Base-by-base conservation (phyloP, 1,140 invertebrate genomes). In the Drosophila azteca region DNA sequence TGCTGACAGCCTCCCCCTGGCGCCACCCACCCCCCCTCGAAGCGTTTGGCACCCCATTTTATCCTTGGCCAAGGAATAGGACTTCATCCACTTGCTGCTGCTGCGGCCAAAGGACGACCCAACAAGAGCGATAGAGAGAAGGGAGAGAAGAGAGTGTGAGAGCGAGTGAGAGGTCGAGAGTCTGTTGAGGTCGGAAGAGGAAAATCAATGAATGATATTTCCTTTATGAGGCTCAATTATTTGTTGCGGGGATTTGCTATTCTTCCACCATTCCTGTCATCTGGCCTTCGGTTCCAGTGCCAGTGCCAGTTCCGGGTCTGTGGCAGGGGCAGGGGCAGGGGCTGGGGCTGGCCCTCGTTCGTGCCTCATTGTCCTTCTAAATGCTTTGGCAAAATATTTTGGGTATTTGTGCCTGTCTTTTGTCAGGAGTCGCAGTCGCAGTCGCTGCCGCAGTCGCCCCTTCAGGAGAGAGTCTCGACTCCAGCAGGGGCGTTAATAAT, bases 141-240 rank as follows among this genome's bases (percentile, higher is more conserved):
- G 26, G 24, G 31, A 3, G 8, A 3, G 35, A 11, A 3, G 8
- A 3, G 35, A 11, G 35, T 13, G 35, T 39, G 8, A 13, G 35
- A 39, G 35, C 13, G 49, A 51, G 53, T 51, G 55, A 45, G 45
- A 44, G 43, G 44, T 46, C 46, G 58, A 54, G 54, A 60, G 53
- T 59, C 26, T 63, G 35, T 51, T 60, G 66, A 55, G 46, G 54
- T 50, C 46, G 77, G 35, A 35, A 55, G 58, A 52, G 66, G 62
- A 90, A 90, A 90, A 90, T 90, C 85, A 90, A 90, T 90, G 85
- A 85, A 87, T 82, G 82, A 85, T 85, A 87, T 85, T 82, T 90
- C 84, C 84, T 82, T 80, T 85, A 80, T 90, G 71, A 77, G 85
- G 72, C 85, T 90, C 85, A 90, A 90, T 90, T 90, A 90, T 90